Base-by-base conservation (phyloP, 2,888 invertebrate species). In the Ophion ellenae region DNA sequence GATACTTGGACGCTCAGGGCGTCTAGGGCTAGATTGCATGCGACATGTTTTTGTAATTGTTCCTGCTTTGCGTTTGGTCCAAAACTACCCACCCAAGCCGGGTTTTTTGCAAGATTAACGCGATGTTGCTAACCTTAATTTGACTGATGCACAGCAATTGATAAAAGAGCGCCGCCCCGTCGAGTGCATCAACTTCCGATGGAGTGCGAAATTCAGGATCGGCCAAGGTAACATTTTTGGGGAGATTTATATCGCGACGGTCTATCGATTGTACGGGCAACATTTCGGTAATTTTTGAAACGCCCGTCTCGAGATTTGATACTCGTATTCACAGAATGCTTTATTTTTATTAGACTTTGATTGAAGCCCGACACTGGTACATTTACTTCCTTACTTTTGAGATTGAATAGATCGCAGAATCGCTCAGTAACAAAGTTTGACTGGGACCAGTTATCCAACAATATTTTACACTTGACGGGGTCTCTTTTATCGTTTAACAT, bases 71-170 rank as follows among this genome's bases (percentile, higher is more conserved):
- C 57, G 20, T 67, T 40, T 10, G 63, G 32, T 83, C 81, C 9
- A 69, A 47, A 4, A 81, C 73, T 11, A 87, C 36, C 87, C 87
- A 87, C 3, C 87, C 82, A 2, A 87, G 45, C 36, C 69, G 69
- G 9, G 86, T 86, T 59, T 85, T 87, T 66, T 86, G 86, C 32
- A 86, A 71, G 20, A 81, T 53, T n/a, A 76, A 36, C 28, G 81
- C 17, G 85, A 5, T 40, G 7, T 40, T 40, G 40, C 40, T 40
- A 40, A 40, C 40, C 40, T 40, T 9, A 7, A 40, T 57, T 73
- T 87, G 87, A 74, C 85, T 85, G n/a, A 81, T 63, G 24, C 83
- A 83, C 47, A 87, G 24, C 24, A 87, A 28, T n/a, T 79, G 53
- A 57, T 80, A 85, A 77, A 85, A 83, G 14, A 80, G 20, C 9